A percentile compares a stretch with the other conserved stretches of the same genome.
phyloP scores from a whole-genome alignment of 2,113 vertebrate species.

The Mustela lutreola region DNA sequence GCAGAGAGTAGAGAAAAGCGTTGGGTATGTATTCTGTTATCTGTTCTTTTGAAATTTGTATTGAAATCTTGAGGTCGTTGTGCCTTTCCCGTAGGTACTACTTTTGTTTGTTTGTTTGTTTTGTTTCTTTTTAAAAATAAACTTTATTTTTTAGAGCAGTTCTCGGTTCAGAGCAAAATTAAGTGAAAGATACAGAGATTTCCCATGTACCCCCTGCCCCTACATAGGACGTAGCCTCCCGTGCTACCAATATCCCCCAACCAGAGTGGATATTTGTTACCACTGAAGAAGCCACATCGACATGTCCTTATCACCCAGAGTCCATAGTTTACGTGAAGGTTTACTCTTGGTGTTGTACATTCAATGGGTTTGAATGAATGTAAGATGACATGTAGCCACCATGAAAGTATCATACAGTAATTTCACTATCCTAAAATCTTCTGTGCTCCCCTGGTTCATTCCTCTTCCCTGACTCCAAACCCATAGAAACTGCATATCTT shows the following conservation, averaged over 20 bases:
- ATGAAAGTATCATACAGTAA: neutral
- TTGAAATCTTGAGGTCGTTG: neutral
- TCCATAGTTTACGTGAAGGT: neutral
- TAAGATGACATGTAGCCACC: neutral
- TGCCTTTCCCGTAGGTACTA: neutral
- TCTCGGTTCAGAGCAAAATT: neutral
- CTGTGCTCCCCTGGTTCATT: neutral
- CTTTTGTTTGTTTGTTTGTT: neutral
- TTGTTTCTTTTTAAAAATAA: neutral
- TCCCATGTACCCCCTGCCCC: neutral
- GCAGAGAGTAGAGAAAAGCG: neutral
- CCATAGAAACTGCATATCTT: neutral
- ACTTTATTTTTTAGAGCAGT: neutral
- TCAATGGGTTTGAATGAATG: neutral
- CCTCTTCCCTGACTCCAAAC: neutral
- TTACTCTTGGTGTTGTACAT: neutral
- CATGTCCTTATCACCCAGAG: neutral
- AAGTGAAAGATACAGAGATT: neutral
- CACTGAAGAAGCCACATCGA: neutral
- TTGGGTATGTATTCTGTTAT: neutral
- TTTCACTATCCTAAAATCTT: neutral
- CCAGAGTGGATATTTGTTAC: neutral
- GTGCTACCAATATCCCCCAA: neutral
- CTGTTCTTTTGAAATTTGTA: slow-evolving; percentile 8
- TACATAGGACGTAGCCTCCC: neutral